Base-by-base conservation (phyloP, 2,888 invertebrate genomes). In the Drosophila neonasuta region DNA sequence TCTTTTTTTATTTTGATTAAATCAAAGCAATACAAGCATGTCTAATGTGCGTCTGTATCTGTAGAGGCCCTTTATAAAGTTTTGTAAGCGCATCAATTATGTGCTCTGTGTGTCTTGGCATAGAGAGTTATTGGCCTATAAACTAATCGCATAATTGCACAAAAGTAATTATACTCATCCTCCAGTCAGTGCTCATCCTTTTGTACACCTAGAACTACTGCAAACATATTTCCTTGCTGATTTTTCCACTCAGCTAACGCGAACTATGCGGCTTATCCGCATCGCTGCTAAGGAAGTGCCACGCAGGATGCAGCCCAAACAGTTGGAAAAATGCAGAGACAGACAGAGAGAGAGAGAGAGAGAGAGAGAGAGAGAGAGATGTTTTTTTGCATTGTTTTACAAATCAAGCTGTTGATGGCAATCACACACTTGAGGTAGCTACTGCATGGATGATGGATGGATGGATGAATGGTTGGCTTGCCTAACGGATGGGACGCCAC, bases 51-150 rank as follows among this genome's bases (percentile, higher is more conserved):
- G 2, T 44, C 24, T 44, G n/a, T 51, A n/a, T 55, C 39, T 42
- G 24, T 62, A 2, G 36, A n/a, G 36, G n/a, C 4, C 11, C 11
- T 34, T 1, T 11, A 24, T 11, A 11, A 10, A 34, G 50, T 58
- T 42, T 57, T 68, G 45, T 74, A 67, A 67, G 57, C 65, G 65
- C 76, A 78, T 70, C 76, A 84, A 81, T 81, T 84, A 77, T 81
- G 66, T 46, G 41, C 45, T 61, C 52, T 34, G 44, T 39, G 49
- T 52, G 52, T 34, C 42, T 54, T n/a, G 69, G 58, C 60, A 82
- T 88, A 77, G 78, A 79, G 75, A 88, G 72, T 77, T 88, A 86
- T 87, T 88, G 88, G 88, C 85, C 88, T 88, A 88, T 87, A 88
- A 88, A 88, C 73, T 88, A 88, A 88, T 88, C 88, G 83, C 65